Conservation (phyloP, 2,113 vertebrate genomes). For the Pristiophorus japonicus region DNA sequence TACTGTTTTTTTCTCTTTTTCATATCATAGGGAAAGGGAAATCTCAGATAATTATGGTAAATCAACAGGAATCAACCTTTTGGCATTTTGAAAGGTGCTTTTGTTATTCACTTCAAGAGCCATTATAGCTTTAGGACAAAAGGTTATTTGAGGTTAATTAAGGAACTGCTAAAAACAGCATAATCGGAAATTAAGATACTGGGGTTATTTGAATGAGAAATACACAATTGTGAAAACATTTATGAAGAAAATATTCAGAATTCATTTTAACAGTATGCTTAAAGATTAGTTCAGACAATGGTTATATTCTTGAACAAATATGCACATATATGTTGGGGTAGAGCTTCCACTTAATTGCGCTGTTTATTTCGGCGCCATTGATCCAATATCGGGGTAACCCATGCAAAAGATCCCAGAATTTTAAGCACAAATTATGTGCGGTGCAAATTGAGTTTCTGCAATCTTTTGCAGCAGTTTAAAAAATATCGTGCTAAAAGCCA, state of each 20-base stretch:
- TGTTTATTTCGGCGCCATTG: neutral
- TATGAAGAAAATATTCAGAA: neutral
- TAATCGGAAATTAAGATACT: neutral
- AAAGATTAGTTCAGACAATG: neutral
- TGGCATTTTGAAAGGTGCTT: neutral
- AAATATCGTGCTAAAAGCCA: neutral
- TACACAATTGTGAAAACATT: neutral
- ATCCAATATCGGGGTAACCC: neutral
- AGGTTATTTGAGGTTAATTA: slow-evolving; percentile 18
- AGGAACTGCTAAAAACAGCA: neutral
- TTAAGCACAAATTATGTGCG: neutral
- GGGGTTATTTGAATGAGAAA: neutral
- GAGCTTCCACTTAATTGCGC: neutral
- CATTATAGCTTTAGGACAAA: neutral
- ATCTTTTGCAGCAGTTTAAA: neutral
- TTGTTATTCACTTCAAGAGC: slow-evolving; percentile 15
- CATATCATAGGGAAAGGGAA: neutral
- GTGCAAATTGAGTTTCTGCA: neutral
- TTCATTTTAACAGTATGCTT: neutral
- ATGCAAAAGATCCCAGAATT: neutral
- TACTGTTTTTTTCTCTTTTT: neutral
- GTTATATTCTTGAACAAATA: neutral
- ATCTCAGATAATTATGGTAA: neutral
- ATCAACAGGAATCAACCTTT: slow-evolving; percentile 4
- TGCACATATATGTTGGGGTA: neutral